Evolutionary conservation across 2,797 vertebrate genomes (phyloP), one percentile per base, ranked within the genome.

Genomic region (Cossypha dichroa): DNA sequence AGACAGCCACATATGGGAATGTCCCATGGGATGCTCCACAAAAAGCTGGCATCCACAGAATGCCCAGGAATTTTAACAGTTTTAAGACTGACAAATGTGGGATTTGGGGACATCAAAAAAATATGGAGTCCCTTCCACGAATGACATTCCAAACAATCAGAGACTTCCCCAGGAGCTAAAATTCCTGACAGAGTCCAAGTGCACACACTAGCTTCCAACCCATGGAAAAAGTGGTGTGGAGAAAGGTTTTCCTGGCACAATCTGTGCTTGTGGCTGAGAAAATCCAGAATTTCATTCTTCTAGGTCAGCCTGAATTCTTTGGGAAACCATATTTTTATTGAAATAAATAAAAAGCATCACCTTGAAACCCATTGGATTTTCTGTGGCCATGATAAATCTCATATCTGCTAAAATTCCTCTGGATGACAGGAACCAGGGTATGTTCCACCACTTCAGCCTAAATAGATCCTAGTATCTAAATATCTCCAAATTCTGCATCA

Each of bases 21-120:
- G 1, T 17, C 15, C 14, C 55, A 5, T 0, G 2, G 5, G 21
- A 58, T 16, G 14, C 28, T 28, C 28, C 25, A 25, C 7, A 28
- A 5, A 54, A 26, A 87, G 8, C 11, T 8, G 10, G 1, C 2
- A 3, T 7, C 23, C 38, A n/a, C 10, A 46, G 6, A 15, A 58
- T 6, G 2, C 15, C 15, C 15, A 55, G 36, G 21, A 49, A 34
- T 13, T 29, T n/a, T 11, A 25, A 38, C 59, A 26, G 5, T 13
- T 76, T 85, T 21, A 68, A 9, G 31, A 13, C 10, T 12, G 33
- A 11, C 4, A 48, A 34, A 9, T 3, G 2, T 15, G 13, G 17
- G 12, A 48, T 72, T 45, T 38, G 20, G 55, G 13, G 17, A 28
- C 1, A 0, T 17, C 7, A n/a, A 40, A 58, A 43, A 38, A 6